phyloP scores from a whole-genome alignment of 2,113 vertebrate genomes.

The Brachirus orientalis region DNA sequence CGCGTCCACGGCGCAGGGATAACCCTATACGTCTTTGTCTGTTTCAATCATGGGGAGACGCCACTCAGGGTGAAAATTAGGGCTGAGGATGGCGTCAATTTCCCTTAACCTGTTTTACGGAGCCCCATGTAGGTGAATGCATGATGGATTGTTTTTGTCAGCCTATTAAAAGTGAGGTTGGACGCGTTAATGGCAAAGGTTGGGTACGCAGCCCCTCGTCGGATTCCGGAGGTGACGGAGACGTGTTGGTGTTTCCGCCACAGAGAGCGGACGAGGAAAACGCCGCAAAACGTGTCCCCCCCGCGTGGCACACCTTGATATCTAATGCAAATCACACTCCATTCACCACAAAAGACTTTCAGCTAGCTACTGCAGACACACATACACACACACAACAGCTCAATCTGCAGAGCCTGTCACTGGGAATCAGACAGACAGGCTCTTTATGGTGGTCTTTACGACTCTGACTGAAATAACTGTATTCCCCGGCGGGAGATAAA shows the following conservation, averaged over 20 bases:
- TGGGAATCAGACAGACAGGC: constrained; percentile 72
- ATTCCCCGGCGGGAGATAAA: constrained; percentile 71
- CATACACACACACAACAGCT: constrained; percentile 48
- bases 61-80: constrained; percentile 89
- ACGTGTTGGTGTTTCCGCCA: constrained; percentile 30
- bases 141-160: constrained; percentile 95
- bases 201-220: constrained; percentile 68
- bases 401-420: constrained; percentile 61
- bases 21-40: constrained; percentile 96
- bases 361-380: constrained; percentile 45
- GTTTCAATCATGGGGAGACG: constrained; percentile 90
- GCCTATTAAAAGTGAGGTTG: constrained; percentile 90
- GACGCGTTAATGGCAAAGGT: constrained; percentile 79
- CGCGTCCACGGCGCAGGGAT: constrained; percentile 86
- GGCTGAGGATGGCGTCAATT: constrained; percentile 92
- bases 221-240: constrained; percentile 25
- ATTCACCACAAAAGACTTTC: constrained; percentile 57
- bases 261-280: not conserved
- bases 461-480: constrained; percentile 75
- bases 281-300: too few relatives aligned
- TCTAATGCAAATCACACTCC: constrained; percentile 60
- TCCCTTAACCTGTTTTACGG: constrained; percentile 92
- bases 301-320: constrained; percentile 43
- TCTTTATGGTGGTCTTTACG: constrained; percentile 75
- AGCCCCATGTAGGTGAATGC: constrained; percentile 87